Evolutionary conservation across 2,797 vertebrate genomes (phyloP).

Genomic region (Cyclopterus lumpus): DNA sequence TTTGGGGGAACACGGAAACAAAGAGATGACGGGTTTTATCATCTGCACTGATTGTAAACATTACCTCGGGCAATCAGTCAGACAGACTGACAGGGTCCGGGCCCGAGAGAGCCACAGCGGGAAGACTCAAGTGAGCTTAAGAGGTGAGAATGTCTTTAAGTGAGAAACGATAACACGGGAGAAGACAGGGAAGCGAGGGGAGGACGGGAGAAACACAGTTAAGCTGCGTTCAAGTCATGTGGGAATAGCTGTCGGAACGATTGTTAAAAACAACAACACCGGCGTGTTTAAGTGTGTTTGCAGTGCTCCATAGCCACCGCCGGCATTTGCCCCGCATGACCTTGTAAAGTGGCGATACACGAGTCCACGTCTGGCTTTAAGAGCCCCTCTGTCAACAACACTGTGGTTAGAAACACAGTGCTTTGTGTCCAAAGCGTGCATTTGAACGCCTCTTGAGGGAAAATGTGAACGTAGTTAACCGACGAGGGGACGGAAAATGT

Average conservation of each 20-base stretch:
- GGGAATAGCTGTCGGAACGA: constrained; percentile 35
- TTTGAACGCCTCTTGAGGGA: not conserved
- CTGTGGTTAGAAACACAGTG: not conserved
- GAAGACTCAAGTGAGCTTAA: constrained; percentile 41
- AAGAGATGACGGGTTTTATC: constrained; percentile 33
- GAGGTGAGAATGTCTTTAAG: constrained; percentile 40
- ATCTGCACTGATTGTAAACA: constrained; percentile 13
- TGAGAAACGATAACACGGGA: constrained; percentile 24
- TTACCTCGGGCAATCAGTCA: constrained; percentile 10
- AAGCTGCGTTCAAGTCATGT: constrained; percentile 23
- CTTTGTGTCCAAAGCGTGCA: no score
- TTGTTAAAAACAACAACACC: constrained; percentile 27
- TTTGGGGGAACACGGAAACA: constrained; percentile 7
- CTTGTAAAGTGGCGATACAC: constrained; percentile 1
- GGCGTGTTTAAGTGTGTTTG: constrained; percentile 14
- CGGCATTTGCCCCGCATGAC: not conserved
- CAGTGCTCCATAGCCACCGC: not conserved
- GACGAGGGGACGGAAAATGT: not conserved
- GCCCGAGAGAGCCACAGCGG: constrained; percentile 33
- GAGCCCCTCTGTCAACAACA: constrained; percentile 16
- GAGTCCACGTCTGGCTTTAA: constrained; percentile 1
- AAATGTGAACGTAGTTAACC: not conserved
- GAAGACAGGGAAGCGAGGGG: constrained; percentile 20
- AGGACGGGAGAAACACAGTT: constrained; percentile 9
- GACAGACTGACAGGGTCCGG: not conserved